Conservation (phyloP, 2,113 vertebrate species). For the Hipposideros armiger region DNA sequence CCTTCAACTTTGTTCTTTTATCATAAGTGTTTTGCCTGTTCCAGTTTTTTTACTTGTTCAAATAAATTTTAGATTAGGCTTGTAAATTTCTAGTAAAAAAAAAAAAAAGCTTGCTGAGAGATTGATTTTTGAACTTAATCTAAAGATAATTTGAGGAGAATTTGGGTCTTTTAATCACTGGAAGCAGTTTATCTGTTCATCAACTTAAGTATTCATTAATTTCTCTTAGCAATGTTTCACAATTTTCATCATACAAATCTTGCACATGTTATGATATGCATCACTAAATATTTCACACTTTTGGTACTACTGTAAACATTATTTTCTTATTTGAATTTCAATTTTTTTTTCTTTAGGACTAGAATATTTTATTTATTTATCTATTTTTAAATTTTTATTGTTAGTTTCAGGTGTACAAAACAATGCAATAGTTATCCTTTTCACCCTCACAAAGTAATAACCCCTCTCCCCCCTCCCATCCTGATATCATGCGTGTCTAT, state of each 20-base stretch:
- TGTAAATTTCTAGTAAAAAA: neutral
- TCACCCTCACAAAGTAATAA: too few species aligned
- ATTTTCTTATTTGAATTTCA: neutral
- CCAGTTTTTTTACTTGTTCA: neutral
- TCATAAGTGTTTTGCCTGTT: neutral
- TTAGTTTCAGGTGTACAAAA: too few species aligned
- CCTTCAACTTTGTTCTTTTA: neutral
- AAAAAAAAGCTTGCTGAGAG: neutral
- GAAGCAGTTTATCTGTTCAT: neutral
- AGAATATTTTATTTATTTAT: too few species aligned
- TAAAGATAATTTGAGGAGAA: neutral
- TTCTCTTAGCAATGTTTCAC: neutral
- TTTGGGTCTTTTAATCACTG: neutral
- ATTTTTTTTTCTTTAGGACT: too few species aligned
- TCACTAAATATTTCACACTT: neutral
- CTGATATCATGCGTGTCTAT: too few species aligned
- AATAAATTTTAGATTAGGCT: neutral
- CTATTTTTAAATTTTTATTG: too few species aligned
- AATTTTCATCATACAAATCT: neutral
- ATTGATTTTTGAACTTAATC: neutral
- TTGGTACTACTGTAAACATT: neutral
- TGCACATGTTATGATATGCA: neutral
- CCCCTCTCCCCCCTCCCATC: too few species aligned
- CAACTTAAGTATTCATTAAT: neutral
- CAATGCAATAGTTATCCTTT: too few species aligned